A percentile compares a stretch with the other conserved stretches of the same genome.
phyloP scores from a whole-genome alignment of 1,140 invertebrate species.

The Gryllus bimaculatus region DNA sequence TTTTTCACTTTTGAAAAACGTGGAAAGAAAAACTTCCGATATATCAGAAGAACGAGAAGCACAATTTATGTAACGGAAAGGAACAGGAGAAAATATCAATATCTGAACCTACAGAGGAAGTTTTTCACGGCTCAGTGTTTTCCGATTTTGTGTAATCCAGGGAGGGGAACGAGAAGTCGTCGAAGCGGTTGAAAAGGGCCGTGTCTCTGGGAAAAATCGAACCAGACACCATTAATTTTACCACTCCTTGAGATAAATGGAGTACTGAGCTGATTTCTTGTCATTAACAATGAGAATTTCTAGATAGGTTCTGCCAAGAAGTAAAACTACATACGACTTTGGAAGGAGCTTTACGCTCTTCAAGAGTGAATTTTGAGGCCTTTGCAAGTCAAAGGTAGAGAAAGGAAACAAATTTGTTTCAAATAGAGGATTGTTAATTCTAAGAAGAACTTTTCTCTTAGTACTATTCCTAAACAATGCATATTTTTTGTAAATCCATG shows the following conservation, averaged over 20 bases:
- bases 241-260: not conserved
- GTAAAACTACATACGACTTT: too few relatives aligned
- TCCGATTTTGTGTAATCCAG: not conserved
- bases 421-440: too few relatives aligned
- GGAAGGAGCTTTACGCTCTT: too few relatives aligned
- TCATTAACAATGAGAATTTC: too few relatives aligned
- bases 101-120: not conserved
- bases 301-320: too few relatives aligned
- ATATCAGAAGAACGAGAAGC: not conserved
- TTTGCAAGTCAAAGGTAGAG: too few relatives aligned
- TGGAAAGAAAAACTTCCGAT: not conserved
- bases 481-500: too few relatives aligned
- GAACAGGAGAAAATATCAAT: not conserved
- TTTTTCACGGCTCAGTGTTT: not conserved
- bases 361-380: too few relatives aligned
- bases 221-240: not conserved
- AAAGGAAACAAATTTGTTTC: too few relatives aligned
- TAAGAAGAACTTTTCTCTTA: too few relatives aligned
- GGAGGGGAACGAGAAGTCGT: not conserved
- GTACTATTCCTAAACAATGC: too few relatives aligned
- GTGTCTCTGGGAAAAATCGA: not conserved
- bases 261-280: too few relatives aligned
- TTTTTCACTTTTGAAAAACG: not conserved
- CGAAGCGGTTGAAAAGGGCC: not conserved
- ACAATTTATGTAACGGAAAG: conserved; percentile 5